phyloP scores from a whole-genome alignment of 1,140 invertebrate genomes.

The Pinna nobilis region DNA sequence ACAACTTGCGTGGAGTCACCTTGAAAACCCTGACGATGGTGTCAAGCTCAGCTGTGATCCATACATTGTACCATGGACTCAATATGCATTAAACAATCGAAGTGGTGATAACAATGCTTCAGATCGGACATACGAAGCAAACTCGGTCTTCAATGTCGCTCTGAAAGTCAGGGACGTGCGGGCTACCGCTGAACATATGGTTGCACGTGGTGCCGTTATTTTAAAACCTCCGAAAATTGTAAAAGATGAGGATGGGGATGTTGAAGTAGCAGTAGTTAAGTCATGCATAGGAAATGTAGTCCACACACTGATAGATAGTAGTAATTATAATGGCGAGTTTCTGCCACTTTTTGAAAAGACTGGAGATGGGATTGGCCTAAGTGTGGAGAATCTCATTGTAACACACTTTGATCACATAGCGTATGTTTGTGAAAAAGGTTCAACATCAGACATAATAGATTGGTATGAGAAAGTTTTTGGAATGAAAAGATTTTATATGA shows the following conservation, averaged over 20 bases:
- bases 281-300: conserved; percentile 77
- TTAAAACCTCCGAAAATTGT: conserved; percentile 59
- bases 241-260: conserved; percentile 65
- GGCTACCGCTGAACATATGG: conserved; percentile 57
- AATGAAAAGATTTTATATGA: conserved; percentile 77
- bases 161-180: conserved; percentile 75
- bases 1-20: conserved; percentile 38
- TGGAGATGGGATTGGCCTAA: background rate
- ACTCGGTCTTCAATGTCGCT: conserved; percentile 76
- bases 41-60: conserved; percentile 12
- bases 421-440: conserved; percentile 71
- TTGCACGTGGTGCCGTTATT: conserved; percentile 56
- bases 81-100: conserved; percentile 5
- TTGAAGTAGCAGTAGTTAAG: conserved; percentile 73
- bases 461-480: conserved; percentile 77
- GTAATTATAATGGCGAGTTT: conserved; percentile 73
- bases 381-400: conserved; percentile 9
- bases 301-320: conserved; percentile 75
- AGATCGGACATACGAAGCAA: background rate
- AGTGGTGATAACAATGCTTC: background rate
- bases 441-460: conserved; percentile 69
- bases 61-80: conserved; percentile 34
- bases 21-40: background rate
- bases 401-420: conserved; percentile 77
- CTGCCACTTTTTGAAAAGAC: conserved; percentile 72